phyloP scores from a whole-genome alignment of 2,888 invertebrate genomes.

The Aleiodes alternator region DNA sequence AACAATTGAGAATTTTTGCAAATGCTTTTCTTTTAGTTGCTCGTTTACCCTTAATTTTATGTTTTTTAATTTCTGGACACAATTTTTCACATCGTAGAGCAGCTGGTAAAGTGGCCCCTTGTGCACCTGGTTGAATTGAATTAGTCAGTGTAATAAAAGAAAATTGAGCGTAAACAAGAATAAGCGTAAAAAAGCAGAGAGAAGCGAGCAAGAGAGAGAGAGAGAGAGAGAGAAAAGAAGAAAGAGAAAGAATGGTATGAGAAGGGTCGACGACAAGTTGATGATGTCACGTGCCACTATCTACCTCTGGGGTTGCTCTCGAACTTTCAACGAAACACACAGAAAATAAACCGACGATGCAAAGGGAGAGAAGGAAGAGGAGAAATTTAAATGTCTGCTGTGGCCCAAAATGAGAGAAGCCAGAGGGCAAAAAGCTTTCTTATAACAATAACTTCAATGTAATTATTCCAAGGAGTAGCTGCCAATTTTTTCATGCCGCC shows the following conservation, averaged over 20 bases:
- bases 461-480: slow-evolving; percentile 34
- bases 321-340: slow-evolving; percentile 28
- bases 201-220: neutral
- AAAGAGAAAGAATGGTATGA: slow-evolving; percentile 2
- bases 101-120: slow-evolving; percentile 40
- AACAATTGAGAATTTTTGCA: neutral
- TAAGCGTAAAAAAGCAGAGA: neutral
- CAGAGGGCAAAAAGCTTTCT: slow-evolving; percentile 31
- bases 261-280: slow-evolving; percentile 30
- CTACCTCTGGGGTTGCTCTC: slow-evolving; percentile 38
- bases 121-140: slow-evolving; percentile 58
- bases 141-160: slow-evolving; percentile 59
- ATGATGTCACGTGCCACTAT: slow-evolving; percentile 40
- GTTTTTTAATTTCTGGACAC: slow-evolving; percentile 20
- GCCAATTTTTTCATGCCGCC: neutral
- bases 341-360: slow-evolving; percentile 7
- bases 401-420: slow-evolving; percentile 29
- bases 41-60: slow-evolving; percentile 10
- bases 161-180: slow-evolving; percentile 38
- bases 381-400: slow-evolving; percentile 26
- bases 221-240: too few relatives aligned
- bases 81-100: slow-evolving; percentile 38
- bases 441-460: slow-evolving; percentile 27
- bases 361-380: neutral
- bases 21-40: slow-evolving; percentile 6